These are phyloP conservation scores for Pocillopora verrucosa DNA, from an alignment of 64 coral and sea anemone species.

Conservation along the genomic window DNA sequence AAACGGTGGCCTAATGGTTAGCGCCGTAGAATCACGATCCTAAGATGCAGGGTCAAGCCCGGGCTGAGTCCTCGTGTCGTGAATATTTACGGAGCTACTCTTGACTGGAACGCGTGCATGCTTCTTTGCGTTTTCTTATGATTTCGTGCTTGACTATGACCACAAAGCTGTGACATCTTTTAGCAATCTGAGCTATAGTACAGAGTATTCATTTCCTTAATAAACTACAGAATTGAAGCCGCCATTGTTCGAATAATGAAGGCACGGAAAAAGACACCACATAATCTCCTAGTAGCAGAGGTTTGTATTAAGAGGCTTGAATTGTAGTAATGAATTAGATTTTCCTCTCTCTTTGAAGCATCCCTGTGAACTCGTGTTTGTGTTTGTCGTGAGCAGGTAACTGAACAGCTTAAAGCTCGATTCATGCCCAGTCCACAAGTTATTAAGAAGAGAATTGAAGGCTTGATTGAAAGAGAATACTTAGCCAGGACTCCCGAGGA, in stretches of 20 bases:
- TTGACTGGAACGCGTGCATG: too few relatives aligned
- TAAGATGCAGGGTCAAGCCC: too few relatives aligned
- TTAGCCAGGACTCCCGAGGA: slow-evolving; percentile 95
- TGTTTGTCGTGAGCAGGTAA: slow-evolving; percentile 50
- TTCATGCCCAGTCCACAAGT: slow-evolving; percentile 98
- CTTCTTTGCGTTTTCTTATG: too few relatives aligned
- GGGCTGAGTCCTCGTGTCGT: too few relatives aligned
- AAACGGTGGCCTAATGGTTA: too few relatives aligned
- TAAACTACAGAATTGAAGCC: slow-evolving; percentile 79
- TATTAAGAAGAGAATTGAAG: slow-evolving; percentile 99
- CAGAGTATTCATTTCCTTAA: slow-evolving; percentile 54
- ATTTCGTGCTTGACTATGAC: too few relatives aligned
- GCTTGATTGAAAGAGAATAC: slow-evolving; percentile 96
- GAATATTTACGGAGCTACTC: too few relatives aligned
- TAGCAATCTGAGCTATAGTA: background rate
- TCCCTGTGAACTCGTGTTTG: background rate
- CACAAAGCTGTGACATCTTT: background rate
- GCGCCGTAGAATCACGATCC: too few relatives aligned
- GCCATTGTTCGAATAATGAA: slow-evolving; percentile 99
- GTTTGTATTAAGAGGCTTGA: slow-evolving; percentile 20
- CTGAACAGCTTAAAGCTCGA: slow-evolving; percentile 87
- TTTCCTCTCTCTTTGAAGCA: background rate
- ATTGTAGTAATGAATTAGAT: background rate
- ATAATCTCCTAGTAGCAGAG: slow-evolving; percentile 93
- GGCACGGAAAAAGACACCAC: slow-evolving; percentile 94